phyloP scores from a whole-genome alignment of 2,888 invertebrate species.

The Habroteleia sp. region DNA sequence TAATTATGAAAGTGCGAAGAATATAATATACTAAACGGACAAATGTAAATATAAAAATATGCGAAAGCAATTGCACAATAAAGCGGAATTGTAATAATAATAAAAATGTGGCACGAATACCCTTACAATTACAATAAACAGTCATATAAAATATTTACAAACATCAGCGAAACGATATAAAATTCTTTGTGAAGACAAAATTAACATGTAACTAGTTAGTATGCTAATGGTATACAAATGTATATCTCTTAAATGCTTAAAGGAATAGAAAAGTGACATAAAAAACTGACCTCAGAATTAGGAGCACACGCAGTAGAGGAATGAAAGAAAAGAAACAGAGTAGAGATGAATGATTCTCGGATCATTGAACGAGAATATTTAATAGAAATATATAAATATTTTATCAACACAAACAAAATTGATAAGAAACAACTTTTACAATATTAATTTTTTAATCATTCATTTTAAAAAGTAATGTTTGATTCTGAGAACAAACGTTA shows the following conservation, averaged over 20 bases:
- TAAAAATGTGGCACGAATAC: slow-evolving; percentile 5
- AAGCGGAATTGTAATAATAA: slow-evolving; percentile 9
- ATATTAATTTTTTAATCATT: not conserved
- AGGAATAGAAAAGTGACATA: slow-evolving; percentile 80
- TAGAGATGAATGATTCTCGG: slow-evolving; percentile 69
- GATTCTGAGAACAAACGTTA: slow-evolving; percentile 41
- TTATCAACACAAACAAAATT: not conserved
- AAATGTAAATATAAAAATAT: slow-evolving; percentile 3
- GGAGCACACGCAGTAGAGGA: slow-evolving; percentile 66
- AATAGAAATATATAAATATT: slow-evolving; percentile 14
- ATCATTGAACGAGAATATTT: slow-evolving; percentile 31
- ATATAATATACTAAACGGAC: slow-evolving; percentile 9
- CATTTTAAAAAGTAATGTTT: slow-evolving; percentile 2
- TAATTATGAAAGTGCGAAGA: not conserved
- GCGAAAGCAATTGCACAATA: slow-evolving; percentile 19
- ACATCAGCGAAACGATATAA: slow-evolving; percentile 30
- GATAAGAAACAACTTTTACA: not conserved
- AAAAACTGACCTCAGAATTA: slow-evolving; percentile 80
- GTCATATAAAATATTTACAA: slow-evolving; percentile 37
- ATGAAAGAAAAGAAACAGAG: slow-evolving; percentile 61
- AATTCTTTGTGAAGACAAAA: slow-evolving; percentile 35
- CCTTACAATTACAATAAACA: slow-evolving; percentile 7
- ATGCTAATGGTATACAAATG: slow-evolving; percentile 38
- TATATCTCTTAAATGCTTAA: slow-evolving; percentile 68
- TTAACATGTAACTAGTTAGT: slow-evolving; percentile 31